Evolutionary conservation across 2,113 vertebrate genomes (phyloP).

Genomic region (Tragelaphus buxtoni): DNA sequence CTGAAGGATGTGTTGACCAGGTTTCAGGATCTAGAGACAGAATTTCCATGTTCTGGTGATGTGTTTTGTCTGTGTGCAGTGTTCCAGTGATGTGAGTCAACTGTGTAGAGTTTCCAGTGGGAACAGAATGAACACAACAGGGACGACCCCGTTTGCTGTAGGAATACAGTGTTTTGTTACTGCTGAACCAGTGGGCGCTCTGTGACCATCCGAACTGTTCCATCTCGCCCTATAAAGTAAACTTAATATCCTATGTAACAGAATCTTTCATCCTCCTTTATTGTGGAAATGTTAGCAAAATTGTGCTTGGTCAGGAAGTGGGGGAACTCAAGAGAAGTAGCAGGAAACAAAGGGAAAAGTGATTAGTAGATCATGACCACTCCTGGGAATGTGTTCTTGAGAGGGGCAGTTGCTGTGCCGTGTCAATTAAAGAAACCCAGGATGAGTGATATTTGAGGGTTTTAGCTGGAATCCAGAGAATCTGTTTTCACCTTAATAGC

Average conservation of each 20-base stretch:
- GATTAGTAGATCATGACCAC: too few relatives aligned
- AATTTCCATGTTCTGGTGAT: too few relatives aligned
- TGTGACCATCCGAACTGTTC: accelerated
- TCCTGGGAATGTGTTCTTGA: accelerated
- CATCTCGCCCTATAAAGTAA: neutral
- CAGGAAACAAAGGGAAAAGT: neutral
- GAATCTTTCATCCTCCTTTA: neutral
- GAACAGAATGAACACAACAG: neutral
- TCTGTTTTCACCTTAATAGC: too few relatives aligned
- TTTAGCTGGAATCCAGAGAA: neutral
- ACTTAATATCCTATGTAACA: accelerated
- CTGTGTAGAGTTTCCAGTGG: too few relatives aligned
- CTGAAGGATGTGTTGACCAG: too few relatives aligned
- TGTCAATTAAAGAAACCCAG: neutral
- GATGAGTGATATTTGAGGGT: neutral
- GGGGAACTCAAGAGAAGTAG: neutral
- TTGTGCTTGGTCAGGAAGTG: neutral
- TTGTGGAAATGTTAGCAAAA: neutral
- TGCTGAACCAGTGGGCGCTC: neutral
- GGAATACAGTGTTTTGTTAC: accelerated
- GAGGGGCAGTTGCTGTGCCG: neutral
- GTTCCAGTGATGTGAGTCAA: neutral
- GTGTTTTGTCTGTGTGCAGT: accelerated
- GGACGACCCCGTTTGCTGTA: accelerated
- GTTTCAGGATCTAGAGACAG: too few relatives aligned